Evolutionary conservation across 2,113 vertebrate species (phyloP), one percentile per base, ranked within the genome.

Genomic region (Steatornis caripensis): DNA sequence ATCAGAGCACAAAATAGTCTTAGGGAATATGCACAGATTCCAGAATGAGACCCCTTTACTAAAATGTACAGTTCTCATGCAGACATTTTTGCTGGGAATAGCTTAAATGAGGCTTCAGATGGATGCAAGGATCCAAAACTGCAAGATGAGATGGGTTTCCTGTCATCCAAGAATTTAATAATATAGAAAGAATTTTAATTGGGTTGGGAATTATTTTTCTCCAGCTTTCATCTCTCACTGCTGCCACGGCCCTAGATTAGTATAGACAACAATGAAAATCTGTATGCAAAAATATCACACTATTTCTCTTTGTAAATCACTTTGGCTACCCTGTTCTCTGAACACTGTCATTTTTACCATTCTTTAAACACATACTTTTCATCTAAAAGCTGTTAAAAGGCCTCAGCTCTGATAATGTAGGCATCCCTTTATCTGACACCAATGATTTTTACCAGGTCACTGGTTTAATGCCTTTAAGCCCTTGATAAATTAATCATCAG

Each of bases 401-500:
- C 65, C n/a, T 77, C 61, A 69, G 83, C 71, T 88, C 84, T 94
- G 83, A 81, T 96, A 96, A 84, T 46, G 65, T 15, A 91, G 70
- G 60, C 83, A 82, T 91, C 62, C 78, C 58, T 96, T 95, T 92
- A 84, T 93, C 46, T 80, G 89, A 76, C 93, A 97, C 83, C 77
- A 84, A 68, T 30, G 34, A 91, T 97, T 96, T 97, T 96, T 97
- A 91, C 87, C 87, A 84, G 94, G 95, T 97, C 97, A 96, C 68
- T 96, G 94, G 53, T 95, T 95, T 97, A 96, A 96, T 97, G 93
- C 89, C 95, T 95, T 94, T 96, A 87, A 97, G 95, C 88, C 91
- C 69, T 89, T 94, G 77, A 98, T 96, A 97, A 98, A 97, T 97
- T 97, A 97, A 94, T 95, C 96, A 98, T 97, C 95, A 96, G 95